phyloP scores from a whole-genome alignment of 2,113 vertebrate species.

The Solea solea region DNA sequence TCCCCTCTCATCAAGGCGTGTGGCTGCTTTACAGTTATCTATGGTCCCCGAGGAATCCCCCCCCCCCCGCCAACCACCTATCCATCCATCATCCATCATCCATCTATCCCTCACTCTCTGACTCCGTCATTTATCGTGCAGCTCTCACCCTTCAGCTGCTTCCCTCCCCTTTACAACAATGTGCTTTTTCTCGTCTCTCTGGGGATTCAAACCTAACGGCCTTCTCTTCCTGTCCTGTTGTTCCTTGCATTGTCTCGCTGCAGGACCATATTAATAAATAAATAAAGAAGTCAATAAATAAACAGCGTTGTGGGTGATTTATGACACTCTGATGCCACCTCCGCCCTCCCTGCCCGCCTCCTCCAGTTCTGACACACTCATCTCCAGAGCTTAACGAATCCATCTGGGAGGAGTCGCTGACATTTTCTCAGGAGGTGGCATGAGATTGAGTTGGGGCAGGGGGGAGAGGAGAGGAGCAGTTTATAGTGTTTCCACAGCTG shows the following conservation, averaged over 20 bases:
- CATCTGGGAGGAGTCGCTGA: slow-evolving; percentile 60
- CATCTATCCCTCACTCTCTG: slow-evolving; percentile 7
- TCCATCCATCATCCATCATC: neutral
- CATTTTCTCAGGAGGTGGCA: slow-evolving; percentile 60
- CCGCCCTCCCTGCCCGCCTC: slow-evolving; percentile 11
- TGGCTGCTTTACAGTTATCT: slow-evolving; percentile 24
- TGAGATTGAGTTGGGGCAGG: slow-evolving; percentile 12
- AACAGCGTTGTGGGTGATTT: slow-evolving; percentile 66
- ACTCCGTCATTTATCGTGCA: slow-evolving; percentile 26
- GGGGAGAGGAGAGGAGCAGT: neutral
- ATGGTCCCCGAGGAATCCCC: slow-evolving; percentile 12
- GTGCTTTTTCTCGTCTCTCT: slow-evolving; percentile 48
- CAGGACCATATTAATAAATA: slow-evolving; percentile 74
- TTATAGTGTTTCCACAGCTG: neutral
- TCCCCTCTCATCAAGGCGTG: slow-evolving; percentile 5
- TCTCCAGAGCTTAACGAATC: slow-evolving; percentile 57
- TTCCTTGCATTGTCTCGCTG: slow-evolving; percentile 29
- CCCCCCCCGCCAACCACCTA: slow-evolving; percentile 7
- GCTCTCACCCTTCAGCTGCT: slow-evolving; percentile 20
- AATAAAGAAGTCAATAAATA: slow-evolving; percentile 68
- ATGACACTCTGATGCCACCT: slow-evolving; percentile 46
- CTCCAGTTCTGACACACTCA: slow-evolving; percentile 13
- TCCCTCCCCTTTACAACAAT: slow-evolving; percentile 43
- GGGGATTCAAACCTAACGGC: slow-evolving; percentile 48
- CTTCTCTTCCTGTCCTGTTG: slow-evolving; percentile 8